Percentiles rank a stretch among this genome's conserved stretches.
These are phyloP conservation scores for Illadopsis cleaveri DNA, from an alignment of 2,113 vertebrate genomes.

Conservation along the genomic window DNA sequence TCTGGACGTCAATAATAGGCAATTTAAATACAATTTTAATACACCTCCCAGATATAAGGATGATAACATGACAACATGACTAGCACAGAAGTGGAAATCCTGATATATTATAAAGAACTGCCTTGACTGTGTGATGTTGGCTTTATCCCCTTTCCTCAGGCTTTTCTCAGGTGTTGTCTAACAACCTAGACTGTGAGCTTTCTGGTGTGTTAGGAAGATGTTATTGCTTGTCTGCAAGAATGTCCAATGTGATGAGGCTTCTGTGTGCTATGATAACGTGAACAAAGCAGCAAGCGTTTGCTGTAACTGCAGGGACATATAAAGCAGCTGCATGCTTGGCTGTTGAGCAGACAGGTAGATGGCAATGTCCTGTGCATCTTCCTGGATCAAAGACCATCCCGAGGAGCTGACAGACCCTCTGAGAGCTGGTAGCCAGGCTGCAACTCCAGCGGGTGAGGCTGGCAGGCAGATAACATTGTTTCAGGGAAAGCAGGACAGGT, in stretches of 20 bases:
- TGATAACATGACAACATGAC: background rate
- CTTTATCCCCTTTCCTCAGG: background rate
- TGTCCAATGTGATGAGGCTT: background rate
- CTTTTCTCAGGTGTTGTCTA: background rate
- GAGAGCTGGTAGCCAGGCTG: background rate
- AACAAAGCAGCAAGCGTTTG: background rate
- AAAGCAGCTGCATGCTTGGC: background rate
- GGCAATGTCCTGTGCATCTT: background rate
- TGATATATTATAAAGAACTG: background rate
- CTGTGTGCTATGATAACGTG: background rate
- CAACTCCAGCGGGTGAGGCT: fast-evolving
- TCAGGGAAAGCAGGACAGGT: background rate
- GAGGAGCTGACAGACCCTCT: background rate
- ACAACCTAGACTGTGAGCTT: background rate
- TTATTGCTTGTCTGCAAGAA: background rate
- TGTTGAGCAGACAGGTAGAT: background rate
- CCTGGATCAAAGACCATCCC: background rate
- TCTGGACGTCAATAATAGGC: background rate
- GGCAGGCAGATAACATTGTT: background rate
- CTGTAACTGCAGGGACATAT: background rate
- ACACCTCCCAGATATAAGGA: background rate
- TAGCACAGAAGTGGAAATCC: background rate
- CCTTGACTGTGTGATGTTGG: background rate
- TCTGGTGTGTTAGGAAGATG: background rate
- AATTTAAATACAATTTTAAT: too few species aligned